Base-by-base conservation (phyloP, 2,888 invertebrate genomes). In the Rosalia funebris region DNA sequence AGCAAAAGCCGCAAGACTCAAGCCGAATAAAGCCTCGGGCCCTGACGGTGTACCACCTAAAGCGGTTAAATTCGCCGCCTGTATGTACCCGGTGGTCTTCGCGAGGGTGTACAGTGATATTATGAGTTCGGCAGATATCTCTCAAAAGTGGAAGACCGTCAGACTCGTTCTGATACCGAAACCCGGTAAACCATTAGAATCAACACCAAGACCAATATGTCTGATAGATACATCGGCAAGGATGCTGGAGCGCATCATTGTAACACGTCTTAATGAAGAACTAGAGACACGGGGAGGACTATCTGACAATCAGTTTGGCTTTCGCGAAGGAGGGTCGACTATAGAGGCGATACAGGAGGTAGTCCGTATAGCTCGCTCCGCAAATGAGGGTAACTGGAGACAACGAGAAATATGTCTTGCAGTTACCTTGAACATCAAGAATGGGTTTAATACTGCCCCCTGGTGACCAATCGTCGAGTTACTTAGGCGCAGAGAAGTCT, bases 381-480 rank as follows among this genome's bases (percentile, higher is more conserved):
- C 37, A 5, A 37, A 37, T 2, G n/a, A n/a, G 3, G 37, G 37
- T 11, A 37, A n/a, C 2, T 37, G 37, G 39, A 39, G 16, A 9
- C 12, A 12, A 1, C 2, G 39, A 15, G 15, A 39, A 2, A 1
- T 15, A 5, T 39, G 39, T 15, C 1, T 39, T 11, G 19, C 62
- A 19, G 54, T 67, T 3, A 53, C 63, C 0, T 12, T 68, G 12
- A 65, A 65, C 16, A 55, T 68, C 1, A n/a, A 50, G 10, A 68
- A 65, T 32, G 66, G 66, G 4, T 68, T 68, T 20, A 64, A 68
- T 34, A 59, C 53, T 9, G 64, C 60, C 15, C 45, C 52, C 1
- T 65, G 65, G 65, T 16, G 44, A 9, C 19, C 11, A 1, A 67
- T 68, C 0, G 1, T 64, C 9, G 37, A 45, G 14, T 55, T 45